Evolutionary conservation across 2,888 invertebrate species (phyloP), one percentile per base, ranked within the genome.

Genomic region (Fragum sueziense): DNA sequence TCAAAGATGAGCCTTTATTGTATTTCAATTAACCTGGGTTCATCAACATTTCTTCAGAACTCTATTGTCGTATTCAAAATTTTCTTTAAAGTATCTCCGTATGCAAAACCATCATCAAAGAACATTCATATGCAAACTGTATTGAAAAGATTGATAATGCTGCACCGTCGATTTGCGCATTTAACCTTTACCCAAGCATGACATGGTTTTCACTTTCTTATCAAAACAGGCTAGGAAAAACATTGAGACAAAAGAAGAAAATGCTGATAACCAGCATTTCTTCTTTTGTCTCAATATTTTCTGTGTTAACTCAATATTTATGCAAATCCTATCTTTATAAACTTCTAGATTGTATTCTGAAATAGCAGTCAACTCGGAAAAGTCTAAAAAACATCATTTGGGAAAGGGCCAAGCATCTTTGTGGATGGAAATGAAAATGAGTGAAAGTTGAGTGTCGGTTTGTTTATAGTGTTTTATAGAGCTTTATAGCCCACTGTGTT

Each of bases 361-460:
- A n/a, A n/a, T n/a, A n/a, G n/a, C n/a, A n/a, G n/a, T n/a, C n/a
- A n/a, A n/a, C n/a, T n/a, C n/a, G n/a, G n/a, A n/a, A n/a, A n/a
- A n/a, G n/a, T n/a, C n/a, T n/a, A n/a, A n/a, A n/a, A n/a, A n/a
- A n/a, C n/a, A n/a, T n/a, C n/a, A n/a, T n/a, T n/a, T n/a, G n/a
- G n/a, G n/a, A n/a, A n/a, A n/a, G n/a, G n/a, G n/a, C n/a, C n/a
- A n/a, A n/a, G n/a, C 14, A 41, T 0, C 25, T n/a, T 61, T 34
- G 33, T 65, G 14, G 47, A 41, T n/a, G 25, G 41, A 61, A 65
- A 65, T 65, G 65, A 41, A 65, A 65, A 65, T 65, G 65, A 65
- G 65, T 25, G 65, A 65, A 65, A 65, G 65, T 65, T 65, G 65
- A 65, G 41, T 65, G 22, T 27, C n/a, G 65, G 22, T 65, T 41